A percentile compares a stretch with the other conserved stretches of the same genome.
phyloP scores from a whole-genome alignment of 2,113 vertebrate species.

The Eubucco bourcierii region DNA sequence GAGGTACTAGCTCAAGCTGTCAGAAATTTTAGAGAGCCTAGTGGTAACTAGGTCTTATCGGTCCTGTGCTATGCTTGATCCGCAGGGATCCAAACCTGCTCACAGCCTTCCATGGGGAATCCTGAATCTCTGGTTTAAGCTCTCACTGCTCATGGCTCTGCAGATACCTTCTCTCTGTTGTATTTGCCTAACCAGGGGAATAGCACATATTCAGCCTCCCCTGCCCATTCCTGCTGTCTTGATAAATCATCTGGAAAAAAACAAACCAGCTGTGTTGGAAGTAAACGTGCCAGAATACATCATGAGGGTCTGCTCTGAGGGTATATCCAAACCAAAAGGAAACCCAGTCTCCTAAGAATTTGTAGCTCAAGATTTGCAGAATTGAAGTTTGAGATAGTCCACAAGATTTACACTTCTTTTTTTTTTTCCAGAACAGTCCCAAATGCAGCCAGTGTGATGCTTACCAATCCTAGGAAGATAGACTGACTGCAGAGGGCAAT shows the following conservation, averaged over 20 bases:
- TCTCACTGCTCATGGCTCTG: not conserved
- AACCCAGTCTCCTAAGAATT: not conserved
- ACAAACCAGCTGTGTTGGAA: not conserved
- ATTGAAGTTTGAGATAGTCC: not conserved
- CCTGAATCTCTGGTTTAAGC: not conserved
- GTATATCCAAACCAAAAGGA: conserved; percentile 6
- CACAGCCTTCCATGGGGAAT: not conserved
- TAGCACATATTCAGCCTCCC: not conserved
- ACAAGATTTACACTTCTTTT: not conserved
- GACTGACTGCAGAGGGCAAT: not conserved
- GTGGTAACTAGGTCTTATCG: not conserved
- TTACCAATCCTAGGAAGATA: not conserved
- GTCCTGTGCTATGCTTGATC: not conserved
- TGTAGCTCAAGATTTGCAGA: not conserved
- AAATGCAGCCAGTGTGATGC: not conserved
- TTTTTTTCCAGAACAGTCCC: not conserved
- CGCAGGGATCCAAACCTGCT: not conserved
- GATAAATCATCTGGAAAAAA: not conserved
- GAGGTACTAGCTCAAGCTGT: not conserved
- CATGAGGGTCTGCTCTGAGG: not conserved
- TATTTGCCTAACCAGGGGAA: not conserved
- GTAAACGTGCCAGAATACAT: not conserved
- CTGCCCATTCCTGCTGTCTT: not conserved
- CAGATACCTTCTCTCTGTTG: not conserved
- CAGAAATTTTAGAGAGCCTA: not conserved